phyloP scores from a whole-genome alignment of 2,797 vertebrate species.

The Anas acuta region DNA sequence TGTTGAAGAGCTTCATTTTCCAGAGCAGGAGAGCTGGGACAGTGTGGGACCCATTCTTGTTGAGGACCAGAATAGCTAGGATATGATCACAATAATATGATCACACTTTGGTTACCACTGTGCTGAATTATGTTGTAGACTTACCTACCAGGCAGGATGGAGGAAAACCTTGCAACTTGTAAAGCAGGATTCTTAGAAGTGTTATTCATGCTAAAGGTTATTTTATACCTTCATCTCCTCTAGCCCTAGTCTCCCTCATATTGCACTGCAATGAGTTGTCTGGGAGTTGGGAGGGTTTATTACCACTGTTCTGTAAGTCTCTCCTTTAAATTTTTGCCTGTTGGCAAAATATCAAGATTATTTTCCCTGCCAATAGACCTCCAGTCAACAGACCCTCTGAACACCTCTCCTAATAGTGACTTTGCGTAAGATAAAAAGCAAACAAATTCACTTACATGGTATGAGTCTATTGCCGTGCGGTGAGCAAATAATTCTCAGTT shows the following conservation, averaged over 20 bases:
- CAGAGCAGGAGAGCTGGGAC: neutral
- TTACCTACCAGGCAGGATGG: neutral
- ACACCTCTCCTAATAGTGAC: neutral
- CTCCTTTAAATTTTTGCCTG: neutral
- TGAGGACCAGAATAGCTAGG: neutral
- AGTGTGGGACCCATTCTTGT: accelerated
- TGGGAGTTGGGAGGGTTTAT: neutral
- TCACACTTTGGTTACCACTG: neutral
- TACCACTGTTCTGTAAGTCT: neutral
- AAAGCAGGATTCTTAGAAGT: neutral
- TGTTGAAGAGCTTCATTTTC: neutral
- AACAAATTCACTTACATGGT: neutral
- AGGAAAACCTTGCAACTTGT: neutral
- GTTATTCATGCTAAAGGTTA: neutral
- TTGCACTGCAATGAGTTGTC: neutral
- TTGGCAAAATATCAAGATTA: neutral
- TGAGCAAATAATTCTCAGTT: neutral
- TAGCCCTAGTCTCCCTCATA: neutral
- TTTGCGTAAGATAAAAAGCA: neutral
- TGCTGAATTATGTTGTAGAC: neutral
- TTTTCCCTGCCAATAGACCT: neutral
- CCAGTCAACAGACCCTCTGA: neutral
- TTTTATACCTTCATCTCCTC: neutral
- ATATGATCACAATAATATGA: neutral
- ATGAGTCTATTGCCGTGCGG: neutral